A percentile compares a stretch with the other conserved stretches of the same genome.
phyloP scores from a whole-genome alignment of 2,113 vertebrate species.

The Fulmarus glacialis region DNA sequence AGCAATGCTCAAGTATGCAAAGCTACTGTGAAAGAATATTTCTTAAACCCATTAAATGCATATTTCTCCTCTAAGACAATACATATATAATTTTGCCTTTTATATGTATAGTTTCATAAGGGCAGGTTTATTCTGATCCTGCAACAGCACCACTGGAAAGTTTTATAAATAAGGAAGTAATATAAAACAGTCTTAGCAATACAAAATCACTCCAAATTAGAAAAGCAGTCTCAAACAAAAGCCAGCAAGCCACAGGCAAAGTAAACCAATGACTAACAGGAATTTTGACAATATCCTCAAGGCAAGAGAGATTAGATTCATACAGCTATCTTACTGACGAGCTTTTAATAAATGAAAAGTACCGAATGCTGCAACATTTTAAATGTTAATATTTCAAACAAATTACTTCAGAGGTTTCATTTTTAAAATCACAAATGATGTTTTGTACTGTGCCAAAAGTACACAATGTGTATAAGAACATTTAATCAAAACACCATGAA shows the following conservation, averaged over 20 bases:
- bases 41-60: neutral
- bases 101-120: neutral
- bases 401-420: neutral
- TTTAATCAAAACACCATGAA: neutral
- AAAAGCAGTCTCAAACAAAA: neutral
- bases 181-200: neutral
- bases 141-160: neutral
- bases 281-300: neutral
- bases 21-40: neutral
- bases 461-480: neutral
- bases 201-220: neutral
- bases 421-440: neutral
- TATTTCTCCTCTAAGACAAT: neutral
- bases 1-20: neutral
- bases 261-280: neutral
- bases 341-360: neutral
- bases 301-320: neutral
- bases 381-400: neutral
- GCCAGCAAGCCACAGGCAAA: neutral
- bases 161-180: neutral
- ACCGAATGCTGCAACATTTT: neutral
- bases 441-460: neutral
- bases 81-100: neutral
- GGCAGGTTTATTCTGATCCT: neutral
- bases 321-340: neutral